phyloP scores from a whole-genome alignment of 1,140 invertebrate species.

The Diploscapter pachys region DNA sequence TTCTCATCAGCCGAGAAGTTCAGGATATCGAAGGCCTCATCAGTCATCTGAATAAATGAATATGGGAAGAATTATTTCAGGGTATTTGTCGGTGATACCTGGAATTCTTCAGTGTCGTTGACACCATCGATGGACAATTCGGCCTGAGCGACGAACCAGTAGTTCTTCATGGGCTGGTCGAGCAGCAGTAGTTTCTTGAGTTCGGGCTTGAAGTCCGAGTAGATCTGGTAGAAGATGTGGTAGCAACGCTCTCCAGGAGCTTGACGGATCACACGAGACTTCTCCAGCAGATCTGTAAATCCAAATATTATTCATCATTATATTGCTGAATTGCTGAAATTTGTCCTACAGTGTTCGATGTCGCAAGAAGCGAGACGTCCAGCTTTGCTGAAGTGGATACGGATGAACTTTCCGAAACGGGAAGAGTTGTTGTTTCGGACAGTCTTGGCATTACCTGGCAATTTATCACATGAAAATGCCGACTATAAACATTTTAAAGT shows the following conservation, averaged over 20 bases:
- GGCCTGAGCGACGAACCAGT: conserved; percentile 85
- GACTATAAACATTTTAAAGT: background rate
- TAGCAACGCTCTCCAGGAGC: conserved; percentile 95
- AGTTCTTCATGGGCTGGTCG: conserved; percentile 47
- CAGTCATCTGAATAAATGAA: conserved; percentile 78
- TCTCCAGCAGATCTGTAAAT: conserved; percentile 88
- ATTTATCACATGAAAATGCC: background rate
- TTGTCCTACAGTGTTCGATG: conserved; percentile 96
- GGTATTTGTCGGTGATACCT: conserved; percentile 18
- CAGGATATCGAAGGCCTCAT: conserved; percentile 96
- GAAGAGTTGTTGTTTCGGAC: conserved; percentile 66
- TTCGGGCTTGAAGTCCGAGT: conserved; percentile 81
- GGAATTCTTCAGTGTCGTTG: conserved; percentile 91
- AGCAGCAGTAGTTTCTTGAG: conserved; percentile 61
- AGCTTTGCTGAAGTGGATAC: conserved; percentile 97
- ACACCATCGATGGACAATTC: conserved; percentile 90
- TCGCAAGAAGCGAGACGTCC: conserved; percentile 99
- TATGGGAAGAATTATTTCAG: too few species aligned
- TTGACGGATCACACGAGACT: conserved; percentile 99
- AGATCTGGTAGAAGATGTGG: conserved; percentile 99
- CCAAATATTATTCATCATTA: conserved; percentile 7
- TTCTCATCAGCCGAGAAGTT: conserved; percentile 95
- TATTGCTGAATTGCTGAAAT: background rate
- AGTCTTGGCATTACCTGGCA: conserved; percentile 65
- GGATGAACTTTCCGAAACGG: conserved; percentile 84